These are phyloP conservation scores for Beaufortia kweichowensis DNA, from an alignment of 2,113 vertebrate species.

Conservation along the genomic window DNA sequence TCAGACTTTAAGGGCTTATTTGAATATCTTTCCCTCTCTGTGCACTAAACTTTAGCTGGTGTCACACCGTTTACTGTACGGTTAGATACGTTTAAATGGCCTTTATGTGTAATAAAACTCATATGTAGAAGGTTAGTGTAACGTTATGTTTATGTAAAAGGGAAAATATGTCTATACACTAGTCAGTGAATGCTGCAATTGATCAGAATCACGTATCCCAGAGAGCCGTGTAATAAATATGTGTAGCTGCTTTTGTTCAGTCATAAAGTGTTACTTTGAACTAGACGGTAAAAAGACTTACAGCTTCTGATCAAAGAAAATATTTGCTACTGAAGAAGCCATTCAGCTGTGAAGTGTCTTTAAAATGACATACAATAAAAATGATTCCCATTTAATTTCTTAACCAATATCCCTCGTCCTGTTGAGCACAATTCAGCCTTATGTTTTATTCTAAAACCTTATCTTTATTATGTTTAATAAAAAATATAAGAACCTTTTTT, in stretches of 20 bases:
- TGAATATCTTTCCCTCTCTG: constrained; percentile 14
- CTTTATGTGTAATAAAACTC: constrained; percentile 6
- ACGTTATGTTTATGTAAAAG: constrained; percentile 1
- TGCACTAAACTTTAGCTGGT: background rate
- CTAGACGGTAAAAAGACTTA: constrained; percentile 1
- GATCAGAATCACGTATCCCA: too few species aligned
- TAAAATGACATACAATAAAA: background rate
- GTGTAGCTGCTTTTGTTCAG: constrained; percentile 1
- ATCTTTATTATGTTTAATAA: too few species aligned
- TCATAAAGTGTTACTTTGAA: background rate
- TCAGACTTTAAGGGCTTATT: constrained; percentile 7
- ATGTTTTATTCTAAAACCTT: too few species aligned
- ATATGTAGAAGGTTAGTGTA: background rate
- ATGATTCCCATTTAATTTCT: too few species aligned
- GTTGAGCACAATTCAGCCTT: background rate
- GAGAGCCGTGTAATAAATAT: too few species aligned
- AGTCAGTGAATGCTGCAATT: background rate
- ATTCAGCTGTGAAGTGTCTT: too few species aligned
- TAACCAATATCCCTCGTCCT: background rate
- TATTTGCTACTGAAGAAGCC: background rate
- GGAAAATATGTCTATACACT: background rate
- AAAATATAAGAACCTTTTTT: background rate
- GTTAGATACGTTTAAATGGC: background rate
- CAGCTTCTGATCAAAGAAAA: background rate
- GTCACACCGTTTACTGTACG: background rate